phyloP scores from a whole-genome alignment of 2,113 vertebrate genomes.

The Marmota monax region DNA sequence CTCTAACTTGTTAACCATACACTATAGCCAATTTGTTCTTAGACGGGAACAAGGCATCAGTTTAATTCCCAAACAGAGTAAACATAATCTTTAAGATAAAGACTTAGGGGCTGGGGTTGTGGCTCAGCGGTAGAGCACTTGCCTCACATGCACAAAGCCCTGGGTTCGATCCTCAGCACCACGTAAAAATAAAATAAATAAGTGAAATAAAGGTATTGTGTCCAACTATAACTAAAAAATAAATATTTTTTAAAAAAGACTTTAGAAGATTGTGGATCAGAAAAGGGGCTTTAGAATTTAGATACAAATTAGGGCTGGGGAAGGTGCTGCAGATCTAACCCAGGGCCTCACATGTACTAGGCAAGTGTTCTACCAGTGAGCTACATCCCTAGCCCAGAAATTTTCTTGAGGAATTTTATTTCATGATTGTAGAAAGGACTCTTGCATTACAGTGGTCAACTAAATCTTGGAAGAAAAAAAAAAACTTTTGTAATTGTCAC shows the following conservation, averaged over 20 bases:
- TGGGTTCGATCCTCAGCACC: no score
- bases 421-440: background rate
- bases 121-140: no score
- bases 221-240: no score
- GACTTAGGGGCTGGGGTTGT: background rate
- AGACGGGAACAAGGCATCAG: background rate
- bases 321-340: background rate
- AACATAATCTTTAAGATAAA: constrained; percentile 15
- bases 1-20: background rate
- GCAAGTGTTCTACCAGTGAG: no score
- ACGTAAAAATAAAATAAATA: no score
- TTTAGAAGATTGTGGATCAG: background rate
- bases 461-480: background rate
- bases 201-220: no score
- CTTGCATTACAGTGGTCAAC: background rate
- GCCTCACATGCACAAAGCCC: no score
- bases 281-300: background rate
- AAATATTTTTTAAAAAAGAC: no score
- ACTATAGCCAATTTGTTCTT: background rate
- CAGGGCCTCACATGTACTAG: no score
- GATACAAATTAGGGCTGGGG: background rate
- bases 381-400: background rate
- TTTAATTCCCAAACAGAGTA: background rate
- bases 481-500: background rate
- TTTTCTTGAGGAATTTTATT: background rate